Percentiles rank a stretch among this genome's conserved stretches.
Conservation (phyloP, 2,797 vertebrate genomes). For the Hylomyscus alleni region DNA sequence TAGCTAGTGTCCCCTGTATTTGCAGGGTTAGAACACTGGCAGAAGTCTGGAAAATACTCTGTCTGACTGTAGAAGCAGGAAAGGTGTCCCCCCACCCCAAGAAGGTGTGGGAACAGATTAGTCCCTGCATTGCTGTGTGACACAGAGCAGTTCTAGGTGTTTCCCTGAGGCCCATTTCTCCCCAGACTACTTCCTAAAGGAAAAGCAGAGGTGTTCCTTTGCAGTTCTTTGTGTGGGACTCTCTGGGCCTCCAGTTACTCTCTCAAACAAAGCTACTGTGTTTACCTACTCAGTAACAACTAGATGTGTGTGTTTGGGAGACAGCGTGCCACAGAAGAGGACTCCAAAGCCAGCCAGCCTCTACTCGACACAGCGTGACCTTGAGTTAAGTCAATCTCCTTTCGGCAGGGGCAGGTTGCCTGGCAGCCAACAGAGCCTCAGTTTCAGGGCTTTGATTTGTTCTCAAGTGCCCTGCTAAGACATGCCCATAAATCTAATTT, state of each 20-base stretch:
- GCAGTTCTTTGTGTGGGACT: not conserved
- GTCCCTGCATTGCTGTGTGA: not conserved
- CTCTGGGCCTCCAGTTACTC: not conserved
- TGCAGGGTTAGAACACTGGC: not conserved
- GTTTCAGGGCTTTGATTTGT: not conserved
- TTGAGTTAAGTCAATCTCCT: not conserved
- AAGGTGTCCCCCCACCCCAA: not conserved
- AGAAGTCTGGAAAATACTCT: not conserved
- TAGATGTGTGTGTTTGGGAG: not conserved
- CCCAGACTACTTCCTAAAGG: not conserved
- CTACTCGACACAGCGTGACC: not conserved
- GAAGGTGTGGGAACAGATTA: not conserved
- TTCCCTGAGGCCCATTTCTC: not conserved
- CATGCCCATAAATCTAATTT: not conserved
- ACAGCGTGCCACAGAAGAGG: not conserved
- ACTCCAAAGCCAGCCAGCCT: not conserved
- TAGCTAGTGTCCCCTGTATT: not conserved
- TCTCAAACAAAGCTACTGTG: not conserved
- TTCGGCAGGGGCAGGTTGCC: not conserved
- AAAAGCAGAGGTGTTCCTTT: not conserved
- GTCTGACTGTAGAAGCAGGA: not conserved
- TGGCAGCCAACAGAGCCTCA: not conserved
- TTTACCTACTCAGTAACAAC: not conserved
- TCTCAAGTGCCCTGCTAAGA: not conserved
- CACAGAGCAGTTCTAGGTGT: fast-evolving